These are phyloP conservation scores for Zosterops japonicus DNA, from an alignment of 2,113 vertebrate species.

Conservation along the genomic window DNA sequence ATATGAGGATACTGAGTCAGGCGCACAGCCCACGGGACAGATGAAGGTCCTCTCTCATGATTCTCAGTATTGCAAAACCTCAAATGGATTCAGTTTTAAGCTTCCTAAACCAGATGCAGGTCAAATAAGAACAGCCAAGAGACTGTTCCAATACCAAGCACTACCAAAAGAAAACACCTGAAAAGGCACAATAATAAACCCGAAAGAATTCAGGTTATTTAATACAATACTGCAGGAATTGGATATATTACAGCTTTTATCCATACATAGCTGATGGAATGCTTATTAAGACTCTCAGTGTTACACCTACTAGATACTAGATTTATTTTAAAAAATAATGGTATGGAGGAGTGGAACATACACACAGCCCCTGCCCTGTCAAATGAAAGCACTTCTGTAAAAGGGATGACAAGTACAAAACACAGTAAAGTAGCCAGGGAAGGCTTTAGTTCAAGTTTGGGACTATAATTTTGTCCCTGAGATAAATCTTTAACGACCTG, in stretches of 20 bases:
- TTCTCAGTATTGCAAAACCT: background rate
- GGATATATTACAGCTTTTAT: background rate
- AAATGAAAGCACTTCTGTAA: background rate
- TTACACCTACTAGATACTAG: background rate
- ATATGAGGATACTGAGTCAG: background rate
- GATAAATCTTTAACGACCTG: background rate
- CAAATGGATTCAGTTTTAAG: background rate
- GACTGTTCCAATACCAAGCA: background rate
- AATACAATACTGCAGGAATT: background rate
- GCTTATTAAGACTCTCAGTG: background rate
- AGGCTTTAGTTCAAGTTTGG: background rate
- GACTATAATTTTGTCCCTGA: background rate
- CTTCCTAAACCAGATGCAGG: background rate
- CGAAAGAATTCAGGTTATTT: background rate
- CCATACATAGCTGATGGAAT: background rate
- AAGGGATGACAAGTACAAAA: background rate
- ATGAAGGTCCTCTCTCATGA: background rate
- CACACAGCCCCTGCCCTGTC: background rate
- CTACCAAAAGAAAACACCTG: background rate
- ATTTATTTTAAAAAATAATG: background rate
- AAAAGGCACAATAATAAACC: background rate
- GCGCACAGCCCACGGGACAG: background rate
- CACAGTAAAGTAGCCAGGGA: background rate
- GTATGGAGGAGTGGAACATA: background rate
- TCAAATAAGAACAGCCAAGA: background rate